Evolutionary conservation across 1,140 invertebrate genomes (phyloP), one percentile per base, ranked within the genome.

Genomic region (Pogonomyrmex californicus): DNA sequence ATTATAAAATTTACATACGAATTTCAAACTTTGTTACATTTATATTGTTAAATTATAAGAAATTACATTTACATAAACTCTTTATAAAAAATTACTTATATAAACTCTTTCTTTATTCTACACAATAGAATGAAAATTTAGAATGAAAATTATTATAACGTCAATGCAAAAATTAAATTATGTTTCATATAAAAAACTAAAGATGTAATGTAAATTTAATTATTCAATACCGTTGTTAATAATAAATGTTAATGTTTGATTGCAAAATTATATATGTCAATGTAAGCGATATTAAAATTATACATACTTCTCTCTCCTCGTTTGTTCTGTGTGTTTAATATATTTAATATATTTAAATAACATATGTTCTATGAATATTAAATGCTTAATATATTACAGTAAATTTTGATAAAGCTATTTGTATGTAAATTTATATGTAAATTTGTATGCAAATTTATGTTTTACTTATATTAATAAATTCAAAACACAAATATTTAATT

Each of bases 251-350:
- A 5, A 2, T 14, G 12, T 51, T 51, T 14, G 10, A 5, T 56
- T 56, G 5, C 4, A 56, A 56, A 23, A 23, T 23, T 23, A 23
- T 23, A 23, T 23, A 56, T 23, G 4, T 5, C 1, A 56, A 56
- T 56, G 23, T 6, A 56, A 56, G 23, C 6, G n/a, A 56, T 62
- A 63, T 63, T 63, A 36, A 65, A 65, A 65, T 65, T 65, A 65
- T 17, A 41, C n/a, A n/a, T 38, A 65, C 23, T 23, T 36, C 14
- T 36, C 12, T 14, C 3, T 62, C n/a, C 4, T 30, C 10, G 1
- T 38, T 65, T n/a, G 9, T 65, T 65, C 12, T 2, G 23, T 4
- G 17, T 7, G 6, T 41, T 65, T 41, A 9, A 23, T 23, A 23
- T 23, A 23, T 0, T 23, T 23, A n/a, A 65, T 41, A 65, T 17